Evolutionary conservation across 2,888 invertebrate genomes (phyloP), one percentile per base, ranked within the genome.

Genomic region (Gastracanthus pulcherrimus): DNA sequence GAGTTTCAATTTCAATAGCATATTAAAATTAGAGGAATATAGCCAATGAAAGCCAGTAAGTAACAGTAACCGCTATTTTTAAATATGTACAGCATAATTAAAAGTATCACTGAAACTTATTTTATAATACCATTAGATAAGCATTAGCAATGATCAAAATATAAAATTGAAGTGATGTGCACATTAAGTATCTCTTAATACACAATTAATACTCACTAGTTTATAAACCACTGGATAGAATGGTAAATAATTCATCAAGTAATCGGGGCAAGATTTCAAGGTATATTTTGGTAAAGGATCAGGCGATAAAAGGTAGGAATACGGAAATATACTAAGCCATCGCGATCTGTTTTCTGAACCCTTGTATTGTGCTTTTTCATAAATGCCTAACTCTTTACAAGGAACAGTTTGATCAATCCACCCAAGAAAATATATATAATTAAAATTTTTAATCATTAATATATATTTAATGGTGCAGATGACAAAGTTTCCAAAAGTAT

Each of bases 401-500:
- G 31, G 31, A 60, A 31, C 11, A 13, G 31, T 60, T 16, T 60
- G 31, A 13, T 60, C 31, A 16, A 31, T 60, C 31, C 31, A 60
- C 6, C 60, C 60, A 31, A 60, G 3, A 60, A 60, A 60, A 31
- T 60, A 60, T 60, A 60, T 60, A 31, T 60, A 60, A 60, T 60
- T 31, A 23, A 60, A 60, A 9, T 23, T 26, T 6, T 41, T 26
- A 26, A 23, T 45, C 26, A 67, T 67, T n/a, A 67, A 38, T 19
- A 67, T 45, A 29, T 29, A 41, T 45, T 41, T 45, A 9, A 67
- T 45, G 3, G 1, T n/a, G 26, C 67, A 67, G 13, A 67, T 41
- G 45, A 67, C 16, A n/a, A 67, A 45, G n/a, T 67, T 67, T 11
- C 16, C 67, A 29, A 67, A 67, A 13, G 2, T 45, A 67, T 67